Conservation (phyloP, 2,113 vertebrate genomes). For the Cyprinodon brontotheroides region DNA sequence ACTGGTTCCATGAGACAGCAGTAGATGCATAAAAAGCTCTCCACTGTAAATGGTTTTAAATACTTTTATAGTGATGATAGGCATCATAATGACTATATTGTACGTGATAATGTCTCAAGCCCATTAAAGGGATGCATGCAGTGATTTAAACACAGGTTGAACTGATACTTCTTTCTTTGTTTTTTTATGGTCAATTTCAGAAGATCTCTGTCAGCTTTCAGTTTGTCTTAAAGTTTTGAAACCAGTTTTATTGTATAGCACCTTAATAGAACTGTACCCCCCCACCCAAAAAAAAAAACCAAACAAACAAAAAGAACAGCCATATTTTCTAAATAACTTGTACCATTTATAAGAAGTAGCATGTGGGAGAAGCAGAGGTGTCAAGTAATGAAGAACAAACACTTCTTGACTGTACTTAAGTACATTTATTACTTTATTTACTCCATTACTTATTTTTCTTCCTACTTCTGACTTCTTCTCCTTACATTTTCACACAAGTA, state of each 20-base stretch:
- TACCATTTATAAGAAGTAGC: conserved; percentile 29
- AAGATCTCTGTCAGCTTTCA: background rate
- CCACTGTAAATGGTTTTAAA: conserved; percentile 34
- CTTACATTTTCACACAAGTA: too few relatives aligned
- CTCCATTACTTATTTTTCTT: too few relatives aligned
- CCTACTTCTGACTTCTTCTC: too few relatives aligned
- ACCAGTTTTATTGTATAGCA: conserved; percentile 8
- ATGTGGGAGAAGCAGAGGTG: conserved; percentile 19
- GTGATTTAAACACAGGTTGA: conserved; percentile 29
- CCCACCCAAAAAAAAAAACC: too few relatives aligned
- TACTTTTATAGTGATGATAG: conserved; percentile 30
- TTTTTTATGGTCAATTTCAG: background rate
- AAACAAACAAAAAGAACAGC: background rate
- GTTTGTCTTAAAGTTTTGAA: conserved; percentile 9
- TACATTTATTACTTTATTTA: too few relatives aligned
- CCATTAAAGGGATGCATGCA: conserved; percentile 18
- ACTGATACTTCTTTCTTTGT: conserved; percentile 8
- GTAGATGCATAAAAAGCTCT: conserved; percentile 26
- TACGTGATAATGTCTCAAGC: conserved; percentile 52
- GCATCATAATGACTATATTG: conserved; percentile 12
- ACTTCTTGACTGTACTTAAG: too few relatives aligned
- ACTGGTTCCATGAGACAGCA: conserved; percentile 48
- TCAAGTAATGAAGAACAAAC: too few relatives aligned
- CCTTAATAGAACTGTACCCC: conserved; percentile 12
- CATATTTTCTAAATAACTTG: background rate